Base-by-base conservation (phyloP, 1,140 invertebrate species). In the Spodoptera litura region DNA sequence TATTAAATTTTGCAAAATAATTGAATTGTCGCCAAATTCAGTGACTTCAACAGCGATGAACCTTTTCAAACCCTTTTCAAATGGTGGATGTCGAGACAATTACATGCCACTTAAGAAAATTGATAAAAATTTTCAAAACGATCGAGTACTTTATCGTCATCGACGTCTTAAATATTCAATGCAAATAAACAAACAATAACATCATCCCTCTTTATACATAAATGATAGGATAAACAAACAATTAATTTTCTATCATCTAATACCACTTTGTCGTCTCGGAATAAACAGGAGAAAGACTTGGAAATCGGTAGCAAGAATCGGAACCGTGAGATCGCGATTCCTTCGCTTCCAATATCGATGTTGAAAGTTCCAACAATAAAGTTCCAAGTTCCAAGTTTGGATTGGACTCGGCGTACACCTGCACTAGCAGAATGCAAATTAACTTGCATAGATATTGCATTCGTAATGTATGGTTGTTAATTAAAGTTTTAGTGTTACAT, bases 311-410 rank as follows among this genome's bases (percentile, higher is more conserved):
- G 9, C 12, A 11, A 25, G 49, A 49, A 68, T 52, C 25, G 49
- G 15, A 52, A 15, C 64, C 49, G 49, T 68, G 20, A 52, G 25
- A 68, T 68, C 64, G 49, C 49, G 49, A 27, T 12, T 66, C 11
- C n/a, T 53, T 13, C 25, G 35, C 38, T 53, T 68, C 31, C 64
- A 52, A 68, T 53, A 51, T 68, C 64, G 49, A 68, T 51, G 44
- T 2, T 2, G 4, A 52, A 68, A 20, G 49, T 68, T 53, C 25
- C 25, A 68, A 68, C 44, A 68, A 68, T 68, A 68, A 68, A 51
- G 64, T 68, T 20, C 64, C 38, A 66, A 68, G 64, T 68, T 68
- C 49, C 38, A 66, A 68, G 64, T 68, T 68, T 15, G 25, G 64
- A 68, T 68, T 68, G 64, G 49, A 31, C 38, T 44, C 49, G 8